phyloP scores from a whole-genome alignment of 2,888 invertebrate species.

The Xestia ashworthii region DNA sequence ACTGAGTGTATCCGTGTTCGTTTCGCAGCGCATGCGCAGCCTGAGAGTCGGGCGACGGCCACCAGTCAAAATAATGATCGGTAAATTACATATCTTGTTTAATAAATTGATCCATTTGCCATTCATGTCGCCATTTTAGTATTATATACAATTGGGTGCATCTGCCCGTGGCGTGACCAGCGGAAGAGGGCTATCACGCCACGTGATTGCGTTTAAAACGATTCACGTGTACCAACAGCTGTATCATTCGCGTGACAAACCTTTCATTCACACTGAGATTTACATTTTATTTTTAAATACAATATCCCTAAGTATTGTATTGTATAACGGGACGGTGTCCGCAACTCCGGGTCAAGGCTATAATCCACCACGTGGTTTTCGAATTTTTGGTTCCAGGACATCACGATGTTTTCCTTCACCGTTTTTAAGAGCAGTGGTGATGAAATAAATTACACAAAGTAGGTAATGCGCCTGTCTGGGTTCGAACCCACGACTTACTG shows the following conservation, averaged over 20 bases:
- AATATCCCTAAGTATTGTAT: neutral
- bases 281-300: conserved; percentile 12
- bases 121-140: conserved; percentile 67
- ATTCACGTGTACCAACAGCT: conserved; percentile 59
- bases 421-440: too few species aligned
- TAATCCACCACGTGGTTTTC: too few species aligned
- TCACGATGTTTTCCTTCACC: too few species aligned
- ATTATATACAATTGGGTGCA: conserved; percentile 70
- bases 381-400: too few species aligned
- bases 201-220: conserved; percentile 59
- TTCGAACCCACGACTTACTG: too few species aligned
- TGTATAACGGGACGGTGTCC: too few species aligned
- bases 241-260: conserved; percentile 35
- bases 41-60: neutral
- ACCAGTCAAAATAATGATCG: conserved; percentile 51
- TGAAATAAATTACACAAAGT: too few species aligned
- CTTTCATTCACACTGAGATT: conserved; percentile 25
- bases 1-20: conserved; percentile 14
- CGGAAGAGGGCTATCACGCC: conserved; percentile 74
- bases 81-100: conserved; percentile 60
- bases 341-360: too few species aligned
- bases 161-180: conserved; percentile 64
- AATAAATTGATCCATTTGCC: conserved; percentile 71
- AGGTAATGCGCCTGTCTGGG: too few species aligned
- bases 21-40: conserved; percentile 19